Conservation (phyloP, 2,888 invertebrate species). For the Drosophila differens region DNA sequence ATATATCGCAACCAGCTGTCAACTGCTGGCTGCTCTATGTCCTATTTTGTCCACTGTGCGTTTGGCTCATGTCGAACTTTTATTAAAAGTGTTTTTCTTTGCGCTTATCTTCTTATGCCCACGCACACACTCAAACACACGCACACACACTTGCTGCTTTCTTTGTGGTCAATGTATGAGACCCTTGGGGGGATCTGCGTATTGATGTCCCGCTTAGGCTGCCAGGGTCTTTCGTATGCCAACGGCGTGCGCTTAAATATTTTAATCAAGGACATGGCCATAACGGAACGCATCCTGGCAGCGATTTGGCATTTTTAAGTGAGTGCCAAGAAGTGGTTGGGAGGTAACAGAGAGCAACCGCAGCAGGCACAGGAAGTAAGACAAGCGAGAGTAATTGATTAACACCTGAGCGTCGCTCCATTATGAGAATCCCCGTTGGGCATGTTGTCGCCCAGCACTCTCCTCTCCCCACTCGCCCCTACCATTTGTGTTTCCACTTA, state of each 20-base stretch:
- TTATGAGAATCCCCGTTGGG: conserved; percentile 51
- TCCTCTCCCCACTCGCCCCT: not conserved
- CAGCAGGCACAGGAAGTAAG: conserved; percentile 10
- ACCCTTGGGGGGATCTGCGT: conserved; percentile 12
- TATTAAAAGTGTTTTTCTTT: conserved; percentile 65
- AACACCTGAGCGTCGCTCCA: conserved; percentile 66
- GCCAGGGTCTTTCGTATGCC: conserved; percentile 37
- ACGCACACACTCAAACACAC: conserved; percentile 13
- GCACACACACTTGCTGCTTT: not conserved
- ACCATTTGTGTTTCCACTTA: conserved; percentile 45
- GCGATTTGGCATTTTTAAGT: conserved; percentile 45
- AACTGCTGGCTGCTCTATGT: not conserved
- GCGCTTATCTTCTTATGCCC: conserved; percentile 46
- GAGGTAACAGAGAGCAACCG: not conserved
- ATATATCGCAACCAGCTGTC: not conserved
- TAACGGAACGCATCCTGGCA: conserved; percentile 31
- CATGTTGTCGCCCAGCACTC: conserved; percentile 26
- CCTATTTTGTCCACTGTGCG: conserved; percentile 31
- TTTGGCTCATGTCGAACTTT: conserved; percentile 55
- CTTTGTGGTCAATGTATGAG: conserved; percentile 11
- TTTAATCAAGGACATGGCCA: conserved; percentile 57
- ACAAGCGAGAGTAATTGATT: conserved; percentile 60
- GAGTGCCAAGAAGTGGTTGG: conserved; percentile 12
- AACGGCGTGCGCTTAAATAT: conserved; percentile 53
- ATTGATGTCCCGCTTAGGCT: conserved; percentile 18